Conservation (phyloP, 2,113 vertebrate genomes). For the Cranoglanis bouderius region DNA sequence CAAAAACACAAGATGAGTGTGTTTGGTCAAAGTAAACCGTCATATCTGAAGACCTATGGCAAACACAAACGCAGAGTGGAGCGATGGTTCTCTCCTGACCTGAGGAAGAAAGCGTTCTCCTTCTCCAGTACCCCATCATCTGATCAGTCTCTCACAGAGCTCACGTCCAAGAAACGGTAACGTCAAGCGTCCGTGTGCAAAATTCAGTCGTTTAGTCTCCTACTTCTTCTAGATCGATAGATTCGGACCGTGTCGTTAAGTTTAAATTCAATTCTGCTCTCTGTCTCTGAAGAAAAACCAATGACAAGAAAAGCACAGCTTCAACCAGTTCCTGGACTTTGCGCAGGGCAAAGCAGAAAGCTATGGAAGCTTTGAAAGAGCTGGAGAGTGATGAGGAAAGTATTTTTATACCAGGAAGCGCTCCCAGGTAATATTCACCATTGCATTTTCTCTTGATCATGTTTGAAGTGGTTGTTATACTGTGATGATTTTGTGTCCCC, state of each 20-base stretch:
- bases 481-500: background rate
- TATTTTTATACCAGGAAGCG: background rate
- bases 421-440: constrained; percentile 3
- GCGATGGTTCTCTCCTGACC: constrained; percentile 67
- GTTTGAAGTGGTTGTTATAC: background rate
- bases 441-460: background rate
- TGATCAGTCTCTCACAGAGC: constrained; percentile 59
- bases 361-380: constrained; percentile 41
- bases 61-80: constrained; percentile 61
- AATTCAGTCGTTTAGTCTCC: background rate
- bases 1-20: constrained; percentile 57
- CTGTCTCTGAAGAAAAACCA: background rate
- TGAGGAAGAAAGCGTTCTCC: constrained; percentile 65
- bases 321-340: background rate
- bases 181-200: background rate
- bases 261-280: background rate
- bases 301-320: background rate
- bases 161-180: constrained; percentile 47
- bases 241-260: background rate
- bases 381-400: constrained; percentile 57
- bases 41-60: constrained; percentile 70
- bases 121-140: constrained; percentile 67
- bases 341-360: constrained; percentile 49
- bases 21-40: constrained; percentile 38
- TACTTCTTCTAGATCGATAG: no score